Conservation (phyloP, 1,140 invertebrate genomes). For the Apis florea region DNA sequence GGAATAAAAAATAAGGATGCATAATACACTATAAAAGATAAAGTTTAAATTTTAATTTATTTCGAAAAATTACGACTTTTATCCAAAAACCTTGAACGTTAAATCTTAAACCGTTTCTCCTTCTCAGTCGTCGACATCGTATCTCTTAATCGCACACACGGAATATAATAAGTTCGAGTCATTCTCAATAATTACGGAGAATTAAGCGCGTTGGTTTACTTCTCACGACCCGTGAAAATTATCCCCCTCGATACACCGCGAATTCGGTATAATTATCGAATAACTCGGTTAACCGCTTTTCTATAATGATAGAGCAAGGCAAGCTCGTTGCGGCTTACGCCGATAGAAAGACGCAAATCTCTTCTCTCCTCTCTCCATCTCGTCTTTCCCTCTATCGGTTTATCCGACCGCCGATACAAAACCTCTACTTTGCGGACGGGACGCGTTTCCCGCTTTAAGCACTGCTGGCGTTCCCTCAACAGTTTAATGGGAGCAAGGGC, state of each 20-base stretch:
- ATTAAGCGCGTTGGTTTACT: conserved; percentile 18
- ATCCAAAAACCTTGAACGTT: not conserved
- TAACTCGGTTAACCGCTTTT: conserved; percentile 4
- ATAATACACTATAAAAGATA: too few species aligned
- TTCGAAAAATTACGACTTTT: too few species aligned
- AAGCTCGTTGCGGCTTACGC: not conserved
- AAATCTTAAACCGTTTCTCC: not conserved
- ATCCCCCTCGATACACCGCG: not conserved
- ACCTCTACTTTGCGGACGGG: conserved; percentile 9
- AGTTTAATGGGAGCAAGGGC: conserved; percentile 67
- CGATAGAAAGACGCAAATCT: conserved; percentile 21
- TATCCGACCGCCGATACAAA: not conserved
- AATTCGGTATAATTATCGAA: conserved; percentile 35
- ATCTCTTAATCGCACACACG: not conserved
- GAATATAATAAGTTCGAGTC: not conserved
- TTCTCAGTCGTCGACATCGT: not conserved
- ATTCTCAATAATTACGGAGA: not conserved
- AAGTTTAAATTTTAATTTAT: too few species aligned
- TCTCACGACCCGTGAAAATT: conserved; percentile 7
- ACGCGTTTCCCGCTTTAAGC: conserved; percentile 62
- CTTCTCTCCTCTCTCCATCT: not conserved
- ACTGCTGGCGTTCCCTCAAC: conserved; percentile 46
- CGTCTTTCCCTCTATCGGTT: not conserved
- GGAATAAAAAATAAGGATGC: too few species aligned
- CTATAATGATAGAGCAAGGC: conserved; percentile 8